Base-by-base conservation (phyloP, 2,888 invertebrate species). In the Pharmacophagus antenor region DNA sequence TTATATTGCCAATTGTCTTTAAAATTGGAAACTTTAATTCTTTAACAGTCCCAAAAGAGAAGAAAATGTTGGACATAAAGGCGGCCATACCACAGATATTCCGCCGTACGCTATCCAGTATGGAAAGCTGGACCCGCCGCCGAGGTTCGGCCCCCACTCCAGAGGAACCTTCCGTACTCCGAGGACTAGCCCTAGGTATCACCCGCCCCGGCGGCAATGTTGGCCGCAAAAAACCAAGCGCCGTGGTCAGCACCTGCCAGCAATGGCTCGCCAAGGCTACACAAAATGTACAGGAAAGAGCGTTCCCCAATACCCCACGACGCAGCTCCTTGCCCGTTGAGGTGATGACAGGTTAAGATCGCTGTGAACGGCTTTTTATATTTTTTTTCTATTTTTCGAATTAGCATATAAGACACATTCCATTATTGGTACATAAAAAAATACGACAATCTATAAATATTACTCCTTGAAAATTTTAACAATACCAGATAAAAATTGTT, bases 291-390 rank as follows among this genome's bases (percentile, higher is more conserved):
- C 80, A 78, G 12, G 83, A 79, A 58, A 65, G 68, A 17, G 58
- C 71, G 0, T 63, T 67, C 27, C 71, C 63, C 1, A 69, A 73
- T 2, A 64, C 73, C 23, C 81, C 79, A 0, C 83, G 88, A 42
- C 71, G 88, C 18, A 79, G 85, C 65, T 86, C 88, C n/a, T 79
- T 88, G 56, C 88, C 88, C 63, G 83, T 79, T 72, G 88, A 89
- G 85, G 88, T 88, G 80, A 84, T 85, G 72, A 79, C 84, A 81
- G 82, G 84, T 84, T 76, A 73, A 66, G 56, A 61, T 64, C 69
- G 67, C 67, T 69, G 74, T 73, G 58, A 53, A 58, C 66, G 69
- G 64, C 68, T 74, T 74, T 77, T 63, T 66, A 60, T 72, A 68
- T 69, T 73, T 69, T 71, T 60, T 69, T 67, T 68, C 62, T 56